Conservation (phyloP, 2,888 invertebrate species). For the Mylabris sibirica region DNA sequence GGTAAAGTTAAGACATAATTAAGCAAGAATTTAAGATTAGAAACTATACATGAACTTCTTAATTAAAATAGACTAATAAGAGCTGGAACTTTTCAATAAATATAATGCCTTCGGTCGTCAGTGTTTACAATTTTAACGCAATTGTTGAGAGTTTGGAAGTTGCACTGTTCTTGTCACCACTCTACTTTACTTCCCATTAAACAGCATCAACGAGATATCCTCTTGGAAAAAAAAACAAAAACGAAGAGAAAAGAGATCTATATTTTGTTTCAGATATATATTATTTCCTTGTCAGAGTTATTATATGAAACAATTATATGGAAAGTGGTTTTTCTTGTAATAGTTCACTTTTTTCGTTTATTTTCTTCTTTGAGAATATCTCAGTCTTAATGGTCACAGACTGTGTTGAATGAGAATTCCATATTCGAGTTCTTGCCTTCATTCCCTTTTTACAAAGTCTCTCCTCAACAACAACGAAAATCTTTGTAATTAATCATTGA, state of each 20-base stretch:
- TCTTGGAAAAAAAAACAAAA: background rate
- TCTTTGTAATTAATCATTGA: slow-evolving; percentile 4
- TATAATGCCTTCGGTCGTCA: slow-evolving; percentile 13
- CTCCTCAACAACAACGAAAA: background rate
- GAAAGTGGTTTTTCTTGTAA: slow-evolving; percentile 6
- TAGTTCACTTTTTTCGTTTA: background rate
- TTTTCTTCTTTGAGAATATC: background rate
- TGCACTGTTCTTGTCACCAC: background rate
- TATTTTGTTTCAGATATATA: background rate
- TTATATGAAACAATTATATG: slow-evolving; percentile 6
- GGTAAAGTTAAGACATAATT: slow-evolving; percentile 13
- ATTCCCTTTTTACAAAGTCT: background rate
- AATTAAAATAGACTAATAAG: slow-evolving; percentile 18
- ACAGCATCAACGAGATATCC: background rate
- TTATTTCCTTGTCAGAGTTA: background rate
- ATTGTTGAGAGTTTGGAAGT: slow-evolving; percentile 8
- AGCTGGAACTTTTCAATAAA: slow-evolving; percentile 16
- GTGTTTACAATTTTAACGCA: slow-evolving; percentile 15
- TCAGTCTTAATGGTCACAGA: slow-evolving; percentile 9
- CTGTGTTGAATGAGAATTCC: background rate
- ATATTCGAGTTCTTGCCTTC: background rate
- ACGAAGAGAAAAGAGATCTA: background rate
- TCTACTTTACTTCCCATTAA: background rate
- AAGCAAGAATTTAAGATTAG: slow-evolving; percentile 18
- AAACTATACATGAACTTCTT: slow-evolving; percentile 18